Evolutionary conservation across 2,797 vertebrate genomes (phyloP).

Genomic region (Holocentrus rufus): DNA sequence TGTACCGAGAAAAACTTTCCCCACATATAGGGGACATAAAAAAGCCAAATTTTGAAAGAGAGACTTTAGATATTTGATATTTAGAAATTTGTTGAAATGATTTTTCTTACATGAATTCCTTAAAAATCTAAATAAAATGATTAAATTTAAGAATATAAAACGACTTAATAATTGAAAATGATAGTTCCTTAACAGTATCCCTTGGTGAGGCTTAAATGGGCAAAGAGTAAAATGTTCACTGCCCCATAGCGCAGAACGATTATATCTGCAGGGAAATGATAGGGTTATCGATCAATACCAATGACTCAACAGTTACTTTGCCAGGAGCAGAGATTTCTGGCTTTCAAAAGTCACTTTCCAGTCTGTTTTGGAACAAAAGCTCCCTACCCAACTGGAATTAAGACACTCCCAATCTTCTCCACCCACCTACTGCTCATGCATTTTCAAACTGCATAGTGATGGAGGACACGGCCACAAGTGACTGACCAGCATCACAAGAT

Average conservation of each 20-base stretch:
- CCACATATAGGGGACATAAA: too few relatives aligned
- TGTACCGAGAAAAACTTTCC: background rate
- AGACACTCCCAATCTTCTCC: conserved; percentile 3
- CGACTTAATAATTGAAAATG: conserved; percentile 29
- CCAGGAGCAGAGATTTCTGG: conserved; percentile 49
- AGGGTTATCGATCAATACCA: conserved; percentile 63
- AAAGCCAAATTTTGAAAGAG: too few relatives aligned
- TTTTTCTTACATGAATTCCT: too few relatives aligned
- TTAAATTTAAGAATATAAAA: conserved; percentile 5
- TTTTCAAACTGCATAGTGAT: too few relatives aligned
- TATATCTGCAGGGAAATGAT: conserved; percentile 56
- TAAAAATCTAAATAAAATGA: too few relatives aligned
- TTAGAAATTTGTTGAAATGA: too few relatives aligned
- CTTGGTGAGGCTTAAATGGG: conserved; percentile 42
- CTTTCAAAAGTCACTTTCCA: conserved; percentile 45
- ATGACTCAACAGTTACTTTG: conserved; percentile 47
- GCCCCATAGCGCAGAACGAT: conserved; percentile 47
- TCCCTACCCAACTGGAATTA: conserved; percentile 2
- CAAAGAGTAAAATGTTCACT: conserved; percentile 52
- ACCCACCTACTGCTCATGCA: background rate
- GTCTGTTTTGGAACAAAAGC: background rate
- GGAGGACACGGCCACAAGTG: too few relatives aligned
- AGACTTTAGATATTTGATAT: too few relatives aligned
- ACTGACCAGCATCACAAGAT: too few relatives aligned
- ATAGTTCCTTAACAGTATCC: conserved; percentile 5